These are phyloP conservation scores for Aphodius sticticus DNA, from an alignment of 2,888 invertebrate species.

Conservation along the genomic window DNA sequence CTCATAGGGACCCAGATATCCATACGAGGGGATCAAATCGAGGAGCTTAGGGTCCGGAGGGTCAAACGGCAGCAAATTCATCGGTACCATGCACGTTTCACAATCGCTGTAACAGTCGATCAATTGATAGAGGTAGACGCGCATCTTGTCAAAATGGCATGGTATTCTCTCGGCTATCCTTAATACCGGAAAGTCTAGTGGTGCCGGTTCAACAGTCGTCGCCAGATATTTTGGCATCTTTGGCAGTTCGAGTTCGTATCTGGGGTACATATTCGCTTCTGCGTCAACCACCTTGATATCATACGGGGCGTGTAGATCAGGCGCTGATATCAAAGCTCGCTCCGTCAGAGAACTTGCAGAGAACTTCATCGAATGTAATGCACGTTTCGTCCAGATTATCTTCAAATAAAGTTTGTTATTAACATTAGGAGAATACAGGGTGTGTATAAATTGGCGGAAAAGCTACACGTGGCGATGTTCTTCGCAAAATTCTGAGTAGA, in stretches of 20 bases:
- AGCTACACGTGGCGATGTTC: too few relatives aligned
- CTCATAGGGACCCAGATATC: constrained; percentile 64
- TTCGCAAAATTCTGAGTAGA: too few relatives aligned
- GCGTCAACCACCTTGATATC: neutral
- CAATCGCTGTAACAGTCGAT: constrained; percentile 31
- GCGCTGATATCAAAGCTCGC: neutral
- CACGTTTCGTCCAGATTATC: neutral
- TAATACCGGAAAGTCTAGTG: neutral
- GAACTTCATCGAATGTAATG: neutral
- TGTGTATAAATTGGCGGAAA: too few relatives aligned
- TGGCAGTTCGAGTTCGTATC: constrained; percentile 25
- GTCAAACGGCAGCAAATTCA: constrained; percentile 27
- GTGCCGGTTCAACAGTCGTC: constrained; percentile 6
- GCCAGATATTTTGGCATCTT: constrained; percentile 11
- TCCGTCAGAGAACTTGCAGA: neutral
- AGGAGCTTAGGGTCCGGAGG: constrained; percentile 56
- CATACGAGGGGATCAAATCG: constrained; percentile 62
- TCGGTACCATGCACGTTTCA: constrained; percentile 31
- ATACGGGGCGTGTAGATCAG: neutral
- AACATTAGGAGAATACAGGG: too few relatives aligned
- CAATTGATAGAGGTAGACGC: constrained; percentile 38
- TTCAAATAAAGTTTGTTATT: neutral
- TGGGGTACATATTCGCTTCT: neutral
- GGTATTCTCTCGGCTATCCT: constrained; percentile 26
- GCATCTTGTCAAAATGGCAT: constrained; percentile 38